A percentile compares a stretch with the other conserved stretches of the same genome.
phyloP scores from a whole-genome alignment of 2,113 vertebrate species.

The Petrocephalus microphthalmus region DNA sequence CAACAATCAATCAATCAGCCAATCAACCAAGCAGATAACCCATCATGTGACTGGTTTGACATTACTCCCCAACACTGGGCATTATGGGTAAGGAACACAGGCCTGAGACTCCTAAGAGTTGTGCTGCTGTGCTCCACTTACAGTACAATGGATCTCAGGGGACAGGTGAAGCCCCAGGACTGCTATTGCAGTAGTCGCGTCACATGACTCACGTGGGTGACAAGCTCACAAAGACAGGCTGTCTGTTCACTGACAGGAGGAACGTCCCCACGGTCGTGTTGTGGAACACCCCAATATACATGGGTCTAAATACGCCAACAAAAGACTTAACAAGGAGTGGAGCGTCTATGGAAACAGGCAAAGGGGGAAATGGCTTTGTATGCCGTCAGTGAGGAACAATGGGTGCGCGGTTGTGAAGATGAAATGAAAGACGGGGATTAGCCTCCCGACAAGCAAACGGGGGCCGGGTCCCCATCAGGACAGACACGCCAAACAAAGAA shows the following conservation, averaged over 20 bases:
- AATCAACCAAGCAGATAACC: background rate
- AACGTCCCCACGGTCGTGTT: background rate
- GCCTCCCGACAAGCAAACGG: conserved; percentile 29
- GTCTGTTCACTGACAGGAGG: background rate
- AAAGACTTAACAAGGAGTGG: conserved; percentile 28
- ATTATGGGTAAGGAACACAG: background rate
- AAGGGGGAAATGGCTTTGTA: conserved; percentile 26
- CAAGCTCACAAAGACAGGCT: conserved; percentile 14
- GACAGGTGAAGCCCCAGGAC: background rate
- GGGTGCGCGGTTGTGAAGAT: conserved; percentile 19
- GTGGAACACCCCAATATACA: conserved; percentile 23
- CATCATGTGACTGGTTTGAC: background rate
- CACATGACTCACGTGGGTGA: background rate
- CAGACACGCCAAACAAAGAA: conserved; percentile 46
- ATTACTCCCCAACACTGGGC: background rate
- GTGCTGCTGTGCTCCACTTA: background rate
- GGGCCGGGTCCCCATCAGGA: conserved; percentile 31
- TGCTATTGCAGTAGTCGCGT: background rate
- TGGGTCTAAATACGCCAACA: conserved; percentile 19
- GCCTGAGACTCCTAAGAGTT: background rate
- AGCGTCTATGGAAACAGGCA: conserved; percentile 24
- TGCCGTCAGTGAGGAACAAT: conserved; percentile 33
- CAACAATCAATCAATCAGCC: background rate
- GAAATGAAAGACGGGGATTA: conserved; percentile 41
- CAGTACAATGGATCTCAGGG: background rate